phyloP scores from a whole-genome alignment of 2,888 invertebrate genomes.

The Dynastes hyllus region DNA sequence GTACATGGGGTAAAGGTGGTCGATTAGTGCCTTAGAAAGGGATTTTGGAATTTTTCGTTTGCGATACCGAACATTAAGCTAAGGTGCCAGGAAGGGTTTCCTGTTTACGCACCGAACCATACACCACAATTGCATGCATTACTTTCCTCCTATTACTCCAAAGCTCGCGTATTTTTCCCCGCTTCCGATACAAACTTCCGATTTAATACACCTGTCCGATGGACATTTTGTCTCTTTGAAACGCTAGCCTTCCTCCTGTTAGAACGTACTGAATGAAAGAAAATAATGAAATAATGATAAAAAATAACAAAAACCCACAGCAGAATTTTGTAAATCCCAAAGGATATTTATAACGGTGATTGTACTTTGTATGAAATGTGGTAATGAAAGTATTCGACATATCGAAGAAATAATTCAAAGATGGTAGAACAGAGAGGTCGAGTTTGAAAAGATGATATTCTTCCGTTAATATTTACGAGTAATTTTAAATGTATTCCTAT shows the following conservation, averaged over 20 bases:
- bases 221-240: not conserved
- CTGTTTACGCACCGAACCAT: conserved; percentile 5
- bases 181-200: conserved; percentile 26
- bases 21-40: conserved; percentile 16
- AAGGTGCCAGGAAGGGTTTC: conserved; percentile 32
- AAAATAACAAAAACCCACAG: too few species aligned
- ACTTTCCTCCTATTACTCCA: not conserved
- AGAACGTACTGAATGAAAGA: too few species aligned
- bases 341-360: too few species aligned
- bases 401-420: too few species aligned
- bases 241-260: not conserved
- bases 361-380: too few species aligned
- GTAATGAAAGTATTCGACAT: too few species aligned
- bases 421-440: too few species aligned
- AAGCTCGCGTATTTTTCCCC: not conserved
- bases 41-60: conserved; percentile 14
- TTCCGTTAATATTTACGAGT: too few species aligned
- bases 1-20: not conserved
- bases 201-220: conserved; percentile 13
- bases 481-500: too few species aligned
- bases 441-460: too few species aligned
- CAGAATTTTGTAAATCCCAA: too few species aligned
- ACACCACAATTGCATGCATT: conserved; percentile 5
- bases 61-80: conserved; percentile 11
- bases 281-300: too few species aligned